Evolutionary conservation across 1,140 invertebrate species (phyloP), one percentile per base, ranked within the genome.

Genomic region (Antheraea mylitta): DNA sequence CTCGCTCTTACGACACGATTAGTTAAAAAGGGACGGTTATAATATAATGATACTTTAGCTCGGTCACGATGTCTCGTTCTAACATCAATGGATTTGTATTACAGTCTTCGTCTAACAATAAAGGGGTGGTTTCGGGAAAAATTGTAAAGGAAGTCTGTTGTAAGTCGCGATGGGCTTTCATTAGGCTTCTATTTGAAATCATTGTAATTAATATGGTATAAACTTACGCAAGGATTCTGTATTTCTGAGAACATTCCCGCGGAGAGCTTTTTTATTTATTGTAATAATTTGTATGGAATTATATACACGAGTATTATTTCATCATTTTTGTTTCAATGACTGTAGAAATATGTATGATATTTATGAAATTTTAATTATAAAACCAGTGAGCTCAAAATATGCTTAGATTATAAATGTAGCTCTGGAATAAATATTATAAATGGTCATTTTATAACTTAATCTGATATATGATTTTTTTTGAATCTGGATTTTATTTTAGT

Each of bases 131-230:
- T 45, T 58, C 37, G 67, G 58, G 67, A 45, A 68, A 68, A 71
- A 48, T 58, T 19, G 64, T 45, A 59, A 19, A 60, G 72, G 71
- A 73, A 67, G 69, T 64, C 61, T 61, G 65, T 69, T 61, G 53
- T 71, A 76, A 70, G 72, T 16, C 45, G 45, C 45, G 13, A 5
- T 64, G 68, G 59, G 67, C 61, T 64, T 74, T 38, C 9, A 38
- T 22, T 60, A 61, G 72, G 65, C 67, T 73, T 67, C 68, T 59
- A 53, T 74, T 66, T 72, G 69, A 77, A 77, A 82, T 78, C 66
- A 77, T 82, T 79, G 77, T 78, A 82, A 82, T 82, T 82, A 82
- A 76, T 77, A 75, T 70, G 65, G 75, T n/a, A 76, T 74, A 67
- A 66, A 66, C 45, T 66, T 73, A 70, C 11, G 45, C 45, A 13